These are phyloP conservation scores for Rhagium mordax DNA, from an alignment of 2,888 invertebrate species.

Conservation along the genomic window DNA sequence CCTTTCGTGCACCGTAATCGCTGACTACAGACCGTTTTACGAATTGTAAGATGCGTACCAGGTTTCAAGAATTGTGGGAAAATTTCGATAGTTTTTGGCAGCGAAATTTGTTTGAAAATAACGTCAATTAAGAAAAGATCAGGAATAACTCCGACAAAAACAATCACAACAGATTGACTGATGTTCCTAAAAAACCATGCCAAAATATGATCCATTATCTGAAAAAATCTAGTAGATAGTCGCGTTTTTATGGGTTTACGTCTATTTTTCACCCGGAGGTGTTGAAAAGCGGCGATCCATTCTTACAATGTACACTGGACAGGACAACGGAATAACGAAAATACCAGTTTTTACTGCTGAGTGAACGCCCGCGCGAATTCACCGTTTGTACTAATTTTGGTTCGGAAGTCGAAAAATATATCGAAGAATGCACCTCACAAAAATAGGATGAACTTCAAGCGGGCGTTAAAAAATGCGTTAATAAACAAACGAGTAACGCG, in stretches of 20 bases:
- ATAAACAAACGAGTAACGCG: constrained; percentile 40
- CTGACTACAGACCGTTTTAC: background rate
- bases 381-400: constrained; percentile 8
- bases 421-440: constrained; percentile 28
- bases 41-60: too few species aligned
- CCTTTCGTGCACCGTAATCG: background rate
- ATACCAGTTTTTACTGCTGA: background rate
- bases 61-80: background rate
- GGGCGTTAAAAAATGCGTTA: constrained; percentile 27
- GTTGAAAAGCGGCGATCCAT: background rate
- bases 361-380: background rate
- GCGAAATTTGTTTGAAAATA: too few species aligned
- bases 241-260: background rate
- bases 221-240: too few species aligned
- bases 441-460: constrained; percentile 24
- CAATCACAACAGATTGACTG: too few species aligned
- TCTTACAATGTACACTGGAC: background rate
- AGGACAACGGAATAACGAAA: background rate
- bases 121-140: too few species aligned
- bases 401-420: constrained; percentile 5
- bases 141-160: too few species aligned
- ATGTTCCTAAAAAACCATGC: too few species aligned
- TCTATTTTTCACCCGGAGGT: background rate
- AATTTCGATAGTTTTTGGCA: too few species aligned
- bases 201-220: too few species aligned